phyloP scores from a whole-genome alignment of 2,888 invertebrate species.

The Mythimna impura region DNA sequence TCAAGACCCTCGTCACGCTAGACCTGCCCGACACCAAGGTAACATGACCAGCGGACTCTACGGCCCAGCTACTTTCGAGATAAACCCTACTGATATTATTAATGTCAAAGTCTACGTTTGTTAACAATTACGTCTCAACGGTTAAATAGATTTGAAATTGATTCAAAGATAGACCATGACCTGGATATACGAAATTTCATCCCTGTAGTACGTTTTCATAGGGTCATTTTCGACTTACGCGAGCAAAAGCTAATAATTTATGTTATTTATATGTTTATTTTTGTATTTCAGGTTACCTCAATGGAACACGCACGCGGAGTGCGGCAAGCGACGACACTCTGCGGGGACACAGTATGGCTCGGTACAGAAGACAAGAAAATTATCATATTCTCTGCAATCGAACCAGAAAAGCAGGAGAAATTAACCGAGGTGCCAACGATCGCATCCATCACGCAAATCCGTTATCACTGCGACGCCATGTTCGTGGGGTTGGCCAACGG shows the following conservation, averaged over 20 bases:
- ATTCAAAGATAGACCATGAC: background rate
- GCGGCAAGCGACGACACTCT: constrained; percentile 86
- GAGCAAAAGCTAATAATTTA: background rate
- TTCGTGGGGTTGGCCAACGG: constrained; percentile 97
- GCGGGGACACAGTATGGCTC: constrained; percentile 96
- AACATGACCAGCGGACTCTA: background rate
- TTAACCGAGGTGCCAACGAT: constrained; percentile 92
- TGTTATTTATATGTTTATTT: constrained; percentile 1
- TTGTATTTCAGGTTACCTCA: constrained; percentile 91
- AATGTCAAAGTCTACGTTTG: background rate
- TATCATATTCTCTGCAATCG: constrained; percentile 95
- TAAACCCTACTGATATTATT: background rate
- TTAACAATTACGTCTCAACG: background rate
- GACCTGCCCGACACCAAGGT: constrained; percentile 95
- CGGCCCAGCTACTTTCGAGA: background rate
- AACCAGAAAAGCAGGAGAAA: constrained; percentile 95
- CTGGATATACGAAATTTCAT: background rate
- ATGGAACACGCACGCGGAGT: constrained; percentile 96
- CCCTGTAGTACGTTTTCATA: background rate
- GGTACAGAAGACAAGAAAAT: constrained; percentile 96
- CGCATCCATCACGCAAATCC: constrained; percentile 94
- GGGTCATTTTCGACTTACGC: background rate
- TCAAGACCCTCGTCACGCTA: constrained; percentile 94
- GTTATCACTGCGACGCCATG: constrained; percentile 96
- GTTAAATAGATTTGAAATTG: background rate